phyloP scores from a whole-genome alignment of 2,113 vertebrate species.

The Calonectris borealis region DNA sequence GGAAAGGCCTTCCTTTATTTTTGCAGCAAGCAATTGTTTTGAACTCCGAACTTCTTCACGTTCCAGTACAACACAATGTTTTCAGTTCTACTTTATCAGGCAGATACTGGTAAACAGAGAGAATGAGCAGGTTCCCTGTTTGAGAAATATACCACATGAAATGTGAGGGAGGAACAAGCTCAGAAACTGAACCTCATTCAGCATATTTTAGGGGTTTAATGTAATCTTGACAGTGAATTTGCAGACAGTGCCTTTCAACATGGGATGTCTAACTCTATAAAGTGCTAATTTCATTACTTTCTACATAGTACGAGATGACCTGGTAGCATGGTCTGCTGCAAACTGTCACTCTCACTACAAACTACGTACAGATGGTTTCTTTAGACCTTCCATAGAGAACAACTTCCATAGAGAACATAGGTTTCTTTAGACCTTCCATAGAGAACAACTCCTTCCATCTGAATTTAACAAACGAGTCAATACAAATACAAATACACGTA shows the following conservation, averaged over 20 bases:
- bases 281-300: not conserved
- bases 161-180: not conserved
- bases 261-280: too few relatives aligned
- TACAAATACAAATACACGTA: not conserved
- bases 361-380: not conserved
- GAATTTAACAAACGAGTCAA: not conserved
- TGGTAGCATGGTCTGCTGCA: not conserved
- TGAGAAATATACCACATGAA: not conserved
- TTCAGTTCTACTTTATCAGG: constrained; percentile 34
- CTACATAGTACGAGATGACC: not conserved
- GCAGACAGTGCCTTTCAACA: not conserved
- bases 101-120: not conserved
- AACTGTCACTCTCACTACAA: not conserved
- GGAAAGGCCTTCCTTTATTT: constrained; percentile 64
- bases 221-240: not conserved
- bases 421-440: not conserved
- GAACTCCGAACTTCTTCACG: not conserved
- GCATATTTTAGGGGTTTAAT: not conserved
- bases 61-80: not conserved
- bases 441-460: not conserved
- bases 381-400: not conserved
- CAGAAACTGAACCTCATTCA: not conserved
- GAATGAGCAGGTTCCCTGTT: not conserved
- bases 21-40: constrained; percentile 49
- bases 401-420: not conserved